phyloP scores from a whole-genome alignment of 2,888 invertebrate genomes.

The Tetragonula carbonaria region DNA sequence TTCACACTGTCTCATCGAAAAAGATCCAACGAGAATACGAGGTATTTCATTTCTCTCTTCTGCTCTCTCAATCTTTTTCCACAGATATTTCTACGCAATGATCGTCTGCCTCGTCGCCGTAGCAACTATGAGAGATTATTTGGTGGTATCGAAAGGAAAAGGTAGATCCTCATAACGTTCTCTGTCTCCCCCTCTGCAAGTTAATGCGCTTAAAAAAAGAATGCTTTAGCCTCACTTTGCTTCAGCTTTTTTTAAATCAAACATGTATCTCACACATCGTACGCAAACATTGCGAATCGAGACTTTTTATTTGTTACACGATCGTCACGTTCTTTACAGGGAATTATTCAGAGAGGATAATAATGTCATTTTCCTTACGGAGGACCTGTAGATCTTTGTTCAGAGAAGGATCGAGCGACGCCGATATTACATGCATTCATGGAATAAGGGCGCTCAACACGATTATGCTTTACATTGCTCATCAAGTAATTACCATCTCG shows the following conservation, averaged over 20 bases:
- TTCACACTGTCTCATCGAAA: neutral
- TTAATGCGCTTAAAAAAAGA: constrained; percentile 1
- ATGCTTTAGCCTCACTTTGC: too few relatives aligned
- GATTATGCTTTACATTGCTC: constrained; percentile 87
- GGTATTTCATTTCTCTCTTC: neutral
- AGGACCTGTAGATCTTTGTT: constrained; percentile 86
- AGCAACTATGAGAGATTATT: constrained; percentile 79
- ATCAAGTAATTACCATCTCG: constrained; percentile 88
- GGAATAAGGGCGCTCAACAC: constrained; percentile 89
- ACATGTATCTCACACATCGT: too few relatives aligned
- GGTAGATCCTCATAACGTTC: constrained; percentile 66
- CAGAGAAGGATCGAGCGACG: constrained; percentile 83
- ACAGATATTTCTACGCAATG: constrained; percentile 81
- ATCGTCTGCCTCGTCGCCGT: constrained; percentile 78
- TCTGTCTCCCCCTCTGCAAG: neutral
- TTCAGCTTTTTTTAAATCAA: too few relatives aligned
- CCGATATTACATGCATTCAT: constrained; percentile 89
- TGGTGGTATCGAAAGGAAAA: constrained; percentile 75
- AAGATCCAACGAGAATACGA: neutral
- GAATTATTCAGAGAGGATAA: constrained; percentile 82
- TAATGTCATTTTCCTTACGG: constrained; percentile 88
- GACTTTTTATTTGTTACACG: neutral
- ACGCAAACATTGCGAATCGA: neutral
- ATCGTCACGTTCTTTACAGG: constrained; percentile 66
- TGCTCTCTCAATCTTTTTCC: constrained; percentile 13